A percentile compares a stretch with the other conserved stretches of the same genome.
Conservation (phyloP, 2,113 vertebrate genomes). For the Probosciger aterrimus region DNA sequence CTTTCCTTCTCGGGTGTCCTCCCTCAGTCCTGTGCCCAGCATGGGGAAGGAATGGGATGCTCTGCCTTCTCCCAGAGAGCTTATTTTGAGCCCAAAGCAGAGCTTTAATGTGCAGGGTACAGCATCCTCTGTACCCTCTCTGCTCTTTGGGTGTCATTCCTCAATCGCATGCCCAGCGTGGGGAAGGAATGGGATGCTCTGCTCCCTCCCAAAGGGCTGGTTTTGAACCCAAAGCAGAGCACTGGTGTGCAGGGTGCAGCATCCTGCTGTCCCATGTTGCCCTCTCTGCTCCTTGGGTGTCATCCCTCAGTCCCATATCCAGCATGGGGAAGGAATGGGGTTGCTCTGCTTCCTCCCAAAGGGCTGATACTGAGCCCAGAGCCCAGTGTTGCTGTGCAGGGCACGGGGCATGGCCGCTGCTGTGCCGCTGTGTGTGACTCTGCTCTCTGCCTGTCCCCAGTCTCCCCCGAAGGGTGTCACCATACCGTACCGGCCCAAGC, state of each 20-base stretch:
- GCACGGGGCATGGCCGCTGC: neutral
- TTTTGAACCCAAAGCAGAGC: neutral
- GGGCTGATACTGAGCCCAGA: neutral
- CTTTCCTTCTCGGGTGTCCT: neutral
- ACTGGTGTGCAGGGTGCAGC: neutral
- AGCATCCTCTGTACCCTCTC: neutral
- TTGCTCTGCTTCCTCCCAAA: neutral
- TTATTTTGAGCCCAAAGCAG: neutral
- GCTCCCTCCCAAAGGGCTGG: neutral
- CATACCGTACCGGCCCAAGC: conserved; percentile 98
- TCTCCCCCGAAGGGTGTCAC: conserved; percentile 98
- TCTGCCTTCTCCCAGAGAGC: accelerated
- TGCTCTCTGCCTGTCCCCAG: conserved; percentile 72
- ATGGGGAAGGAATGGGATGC: neutral
- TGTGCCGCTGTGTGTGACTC: neutral
- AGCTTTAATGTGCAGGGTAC: neutral
- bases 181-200: neutral
- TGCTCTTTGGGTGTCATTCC: neutral
- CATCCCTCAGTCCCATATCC: neutral
- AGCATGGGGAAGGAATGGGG: neutral
- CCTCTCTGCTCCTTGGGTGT: neutral
- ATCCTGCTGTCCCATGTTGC: neutral
- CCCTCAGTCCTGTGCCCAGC: accelerated
- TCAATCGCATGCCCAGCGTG: neutral
- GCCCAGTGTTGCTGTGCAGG: neutral